phyloP scores from a whole-genome alignment of 2,888 invertebrate genomes.

The Caenorhabditis zanzibari region DNA sequence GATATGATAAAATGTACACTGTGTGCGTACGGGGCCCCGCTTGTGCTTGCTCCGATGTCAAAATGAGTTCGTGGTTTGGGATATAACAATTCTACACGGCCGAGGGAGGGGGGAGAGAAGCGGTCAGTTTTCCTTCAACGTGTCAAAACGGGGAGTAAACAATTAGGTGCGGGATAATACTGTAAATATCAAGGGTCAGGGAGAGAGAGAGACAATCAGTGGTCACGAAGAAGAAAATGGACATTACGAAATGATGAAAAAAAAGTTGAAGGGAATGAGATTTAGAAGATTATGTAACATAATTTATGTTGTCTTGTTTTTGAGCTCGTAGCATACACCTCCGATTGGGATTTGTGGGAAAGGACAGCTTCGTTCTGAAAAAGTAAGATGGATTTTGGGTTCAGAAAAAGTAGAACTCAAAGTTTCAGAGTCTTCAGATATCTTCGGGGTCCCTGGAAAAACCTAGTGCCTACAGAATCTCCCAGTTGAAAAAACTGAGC shows the following conservation, averaged over 20 bases:
- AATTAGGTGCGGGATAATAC: conserved; percentile 54
- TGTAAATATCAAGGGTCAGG: conserved; percentile 54
- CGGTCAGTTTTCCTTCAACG: conserved; percentile 49
- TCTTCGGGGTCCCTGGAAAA: no score
- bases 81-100: conserved; percentile 1
- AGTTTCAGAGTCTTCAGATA: background rate
- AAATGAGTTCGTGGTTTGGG: conserved; percentile 49
- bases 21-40: conserved; percentile 1
- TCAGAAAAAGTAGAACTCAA: background rate
- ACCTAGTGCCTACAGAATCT: no score
- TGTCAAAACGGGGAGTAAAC: conserved; percentile 60
- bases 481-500: no score
- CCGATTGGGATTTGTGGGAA: conserved; percentile 75
- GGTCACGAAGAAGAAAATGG: no score
- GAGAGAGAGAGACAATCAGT: no score
- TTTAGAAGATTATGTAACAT: background rate
- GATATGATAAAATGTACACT: conserved; percentile 7
- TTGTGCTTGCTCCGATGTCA: conserved; percentile 52
- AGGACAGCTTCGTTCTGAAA: conserved; percentile 77
- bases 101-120: background rate
- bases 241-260: conserved; percentile 30
- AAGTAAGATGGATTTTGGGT: background rate
- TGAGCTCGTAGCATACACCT: conserved; percentile 76
- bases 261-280: background rate
- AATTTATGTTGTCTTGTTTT: conserved; percentile 52